Percentiles rank a stretch among this genome's conserved stretches.
These are phyloP conservation scores for Uria aalge DNA, from an alignment of 2,113 vertebrate genomes.

Conservation along the genomic window DNA sequence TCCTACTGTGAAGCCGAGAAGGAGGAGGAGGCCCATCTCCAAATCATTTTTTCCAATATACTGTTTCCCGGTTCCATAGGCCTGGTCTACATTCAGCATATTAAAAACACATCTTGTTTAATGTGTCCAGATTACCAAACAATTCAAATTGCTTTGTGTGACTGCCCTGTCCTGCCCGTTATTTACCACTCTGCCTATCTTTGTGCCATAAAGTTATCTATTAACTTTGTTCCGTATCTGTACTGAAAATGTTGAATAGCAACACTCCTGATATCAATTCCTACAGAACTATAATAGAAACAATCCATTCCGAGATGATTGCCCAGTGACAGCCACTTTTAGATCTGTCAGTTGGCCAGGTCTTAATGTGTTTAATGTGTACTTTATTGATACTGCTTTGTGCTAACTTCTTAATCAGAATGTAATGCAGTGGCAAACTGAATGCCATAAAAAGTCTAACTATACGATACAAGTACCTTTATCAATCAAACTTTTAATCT, in stretches of 20 bases:
- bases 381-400: conserved; percentile 38
- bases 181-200: conserved; percentile 17
- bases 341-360: conserved; percentile 48
- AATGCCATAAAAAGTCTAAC: conserved; percentile 17
- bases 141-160: conserved; percentile 3
- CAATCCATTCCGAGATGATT: conserved; percentile 25
- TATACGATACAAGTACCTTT: not conserved
- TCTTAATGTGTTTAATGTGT: conserved; percentile 61
- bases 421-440: not conserved
- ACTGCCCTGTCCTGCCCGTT: not conserved
- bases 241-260: conserved; percentile 49
- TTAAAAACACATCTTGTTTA: not conserved
- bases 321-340: conserved; percentile 4
- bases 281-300: conserved; percentile 23
- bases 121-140: not conserved
- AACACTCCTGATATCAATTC: conserved; percentile 36
- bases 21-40: not conserved
- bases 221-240: conserved; percentile 42
- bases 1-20: not conserved
- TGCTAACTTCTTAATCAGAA: conserved; percentile 59
- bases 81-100: not conserved
- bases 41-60: not conserved
- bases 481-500: conserved; percentile 23
- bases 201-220: conserved; percentile 47
- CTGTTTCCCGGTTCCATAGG: not conserved